Conservation (phyloP, 2,888 invertebrate species). For the Megamerina dolium region DNA sequence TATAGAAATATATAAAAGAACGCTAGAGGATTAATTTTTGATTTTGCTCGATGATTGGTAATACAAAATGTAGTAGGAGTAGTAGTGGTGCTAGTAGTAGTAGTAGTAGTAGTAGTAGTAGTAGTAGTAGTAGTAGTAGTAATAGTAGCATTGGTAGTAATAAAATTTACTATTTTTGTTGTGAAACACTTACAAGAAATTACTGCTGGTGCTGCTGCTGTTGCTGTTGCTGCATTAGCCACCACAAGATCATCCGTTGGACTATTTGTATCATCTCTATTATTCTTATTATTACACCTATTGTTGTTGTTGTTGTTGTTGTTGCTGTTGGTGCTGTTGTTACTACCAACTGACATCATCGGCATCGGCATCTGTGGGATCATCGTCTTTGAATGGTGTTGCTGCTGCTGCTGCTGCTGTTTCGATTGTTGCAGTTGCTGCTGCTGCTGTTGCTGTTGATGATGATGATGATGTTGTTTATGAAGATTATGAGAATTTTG, state of each 20-base stretch:
- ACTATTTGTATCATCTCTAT: not conserved
- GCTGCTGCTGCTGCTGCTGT: conserved; percentile 28
- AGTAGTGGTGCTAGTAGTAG: too few species aligned
- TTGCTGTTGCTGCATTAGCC: too few species aligned
- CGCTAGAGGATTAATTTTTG: too few species aligned
- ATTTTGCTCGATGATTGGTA: too few species aligned
- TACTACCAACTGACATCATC: too few species aligned
- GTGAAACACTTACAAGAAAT: conserved; percentile 45
- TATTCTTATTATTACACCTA: conserved; percentile 18
- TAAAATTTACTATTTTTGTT: too few species aligned
- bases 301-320: conserved; percentile 20
- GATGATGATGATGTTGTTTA: conserved; percentile 6
- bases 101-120: too few species aligned
- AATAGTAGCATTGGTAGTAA: too few species aligned
- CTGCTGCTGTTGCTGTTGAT: conserved; percentile 4
- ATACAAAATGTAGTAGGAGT: too few species aligned
- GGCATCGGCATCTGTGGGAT: conserved; percentile 6
- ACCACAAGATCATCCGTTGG: not conserved
- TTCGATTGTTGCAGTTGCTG: not conserved
- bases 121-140: too few species aligned
- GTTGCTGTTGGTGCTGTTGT: conserved; percentile 17
- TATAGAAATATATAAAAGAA: too few species aligned
- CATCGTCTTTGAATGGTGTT: conserved; percentile 28
- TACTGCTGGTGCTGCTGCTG: not conserved
- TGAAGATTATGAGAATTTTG: conserved; percentile 19